Evolutionary conservation across 2,888 invertebrate genomes (phyloP).

Genomic region (Lasioglossum marginatum): DNA sequence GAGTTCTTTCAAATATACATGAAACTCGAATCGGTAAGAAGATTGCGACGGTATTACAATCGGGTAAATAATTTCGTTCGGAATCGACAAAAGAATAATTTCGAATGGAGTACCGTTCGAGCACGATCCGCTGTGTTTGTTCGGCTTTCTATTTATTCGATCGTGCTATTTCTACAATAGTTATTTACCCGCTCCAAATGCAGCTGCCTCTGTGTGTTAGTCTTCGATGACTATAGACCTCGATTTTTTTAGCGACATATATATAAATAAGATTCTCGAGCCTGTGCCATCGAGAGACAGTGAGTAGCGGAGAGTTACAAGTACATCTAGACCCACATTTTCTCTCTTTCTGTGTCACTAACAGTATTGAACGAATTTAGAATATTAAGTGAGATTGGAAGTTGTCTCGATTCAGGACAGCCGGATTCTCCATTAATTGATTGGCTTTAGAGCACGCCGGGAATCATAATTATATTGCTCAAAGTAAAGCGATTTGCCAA

Average conservation of each 20-base stretch:
- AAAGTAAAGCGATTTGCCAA: neutral
- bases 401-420: neutral
- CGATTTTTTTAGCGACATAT: neutral
- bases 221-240: neutral
- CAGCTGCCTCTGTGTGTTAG: neutral
- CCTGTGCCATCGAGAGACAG: neutral
- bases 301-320: neutral
- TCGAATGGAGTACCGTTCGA: neutral
- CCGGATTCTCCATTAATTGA: neutral
- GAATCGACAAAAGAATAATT: constrained; percentile 19
- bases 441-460: neutral
- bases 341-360: neutral
- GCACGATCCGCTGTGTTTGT: constrained; percentile 19
- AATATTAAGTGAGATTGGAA: neutral
- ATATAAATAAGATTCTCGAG: neutral
- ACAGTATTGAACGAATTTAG: neutral
- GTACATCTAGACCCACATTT: constrained; percentile 11
- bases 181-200: neutral
- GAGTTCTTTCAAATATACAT: neutral
- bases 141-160: constrained; percentile 44
- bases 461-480: neutral
- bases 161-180: constrained; percentile 22
- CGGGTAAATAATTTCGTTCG: constrained; percentile 19
- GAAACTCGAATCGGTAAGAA: neutral
- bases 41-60: neutral